A percentile compares a stretch with the other conserved stretches of the same genome.
These are phyloP conservation scores for Sander vitreus DNA, from an alignment of 2,113 vertebrate species.

Conservation along the genomic window DNA sequence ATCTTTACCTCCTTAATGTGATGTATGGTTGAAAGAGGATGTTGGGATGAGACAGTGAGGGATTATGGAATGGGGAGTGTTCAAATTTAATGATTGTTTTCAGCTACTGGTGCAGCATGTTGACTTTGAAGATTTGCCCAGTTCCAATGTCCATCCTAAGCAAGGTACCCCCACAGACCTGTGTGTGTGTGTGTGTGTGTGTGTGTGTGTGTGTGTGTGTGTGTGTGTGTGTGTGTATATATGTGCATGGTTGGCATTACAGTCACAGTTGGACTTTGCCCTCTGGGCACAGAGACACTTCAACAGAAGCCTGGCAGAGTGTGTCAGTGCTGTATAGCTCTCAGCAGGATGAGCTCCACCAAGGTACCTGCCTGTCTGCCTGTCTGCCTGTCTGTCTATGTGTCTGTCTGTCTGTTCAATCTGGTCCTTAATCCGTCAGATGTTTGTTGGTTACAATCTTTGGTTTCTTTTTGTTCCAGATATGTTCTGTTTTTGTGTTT, in stretches of 20 bases:
- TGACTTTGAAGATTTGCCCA: too few relatives aligned
- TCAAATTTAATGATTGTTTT: too few relatives aligned
- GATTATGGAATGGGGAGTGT: too few relatives aligned
- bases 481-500: neutral
- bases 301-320: neutral
- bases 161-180: too few relatives aligned
- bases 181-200: too few relatives aligned
- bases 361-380: slow-evolving; percentile 15
- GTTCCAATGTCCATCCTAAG: too few relatives aligned
- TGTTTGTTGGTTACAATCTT: neutral
- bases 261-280: slow-evolving; percentile 38
- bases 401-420: neutral
- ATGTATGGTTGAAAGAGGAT: too few relatives aligned
- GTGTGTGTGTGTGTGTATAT: too few relatives aligned
- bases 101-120: too few relatives aligned
- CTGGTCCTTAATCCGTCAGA: neutral
- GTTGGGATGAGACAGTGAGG: too few relatives aligned
- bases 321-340: neutral
- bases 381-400: neutral
- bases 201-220: too few relatives aligned
- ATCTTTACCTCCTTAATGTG: too few relatives aligned
- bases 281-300: slow-evolving; percentile 4
- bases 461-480: slow-evolving; percentile 4
- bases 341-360: slow-evolving; percentile 16
- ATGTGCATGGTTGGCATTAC: neutral